Evolutionary conservation across 2,113 vertebrate genomes (phyloP), one percentile per base, ranked within the genome.

Genomic region (cat (Felis catus)): DNA sequence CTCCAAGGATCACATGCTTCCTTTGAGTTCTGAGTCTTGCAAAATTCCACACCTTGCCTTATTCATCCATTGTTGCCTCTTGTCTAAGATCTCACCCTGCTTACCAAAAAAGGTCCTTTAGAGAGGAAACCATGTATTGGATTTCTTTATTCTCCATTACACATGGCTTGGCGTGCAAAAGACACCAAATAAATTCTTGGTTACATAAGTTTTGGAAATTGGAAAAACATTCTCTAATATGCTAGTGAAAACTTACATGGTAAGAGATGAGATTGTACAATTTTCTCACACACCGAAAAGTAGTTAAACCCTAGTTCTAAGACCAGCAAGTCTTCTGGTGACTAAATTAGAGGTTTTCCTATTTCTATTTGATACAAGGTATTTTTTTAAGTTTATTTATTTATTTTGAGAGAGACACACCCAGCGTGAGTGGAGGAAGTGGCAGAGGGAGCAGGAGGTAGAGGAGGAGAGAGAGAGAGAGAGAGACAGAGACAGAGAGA

Each of bases 141-240:
- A 74, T 95, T 95, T 91, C 95, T 86, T 74, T 61, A 6, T 36
- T 96, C 71, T 92, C 87, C 90, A 51, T 80, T 87, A 94, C 96
- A 79, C 86, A 73, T 27, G 18, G 78, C 83, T 97, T 97, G 94
- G 97, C 92, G 31, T 93, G 29, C 29, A 29, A 63, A 93, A 45
- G 73, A 76, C 9, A 90, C 79, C 68, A 88, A 36, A 66, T 78
- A 91, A 89, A 91, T 45, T 76, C 41, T 83, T 86, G 55, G 55
- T 96, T 96, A 96, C 29, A 55, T 96, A 92, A 88, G 53, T 83
- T 96, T 84, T 96, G 51, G 61, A 97, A 96, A 96, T 68, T 71
- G 31, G 51, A 96, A 91, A 96, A 96, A 71, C 92, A 91, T 79
- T 96, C 70, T 61, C 36, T 18, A 76, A n/a, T 39, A 58, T 0